Evolutionary conservation across 2,797 vertebrate species (phyloP).

Genomic region (Sphaeramia orbicularis): DNA sequence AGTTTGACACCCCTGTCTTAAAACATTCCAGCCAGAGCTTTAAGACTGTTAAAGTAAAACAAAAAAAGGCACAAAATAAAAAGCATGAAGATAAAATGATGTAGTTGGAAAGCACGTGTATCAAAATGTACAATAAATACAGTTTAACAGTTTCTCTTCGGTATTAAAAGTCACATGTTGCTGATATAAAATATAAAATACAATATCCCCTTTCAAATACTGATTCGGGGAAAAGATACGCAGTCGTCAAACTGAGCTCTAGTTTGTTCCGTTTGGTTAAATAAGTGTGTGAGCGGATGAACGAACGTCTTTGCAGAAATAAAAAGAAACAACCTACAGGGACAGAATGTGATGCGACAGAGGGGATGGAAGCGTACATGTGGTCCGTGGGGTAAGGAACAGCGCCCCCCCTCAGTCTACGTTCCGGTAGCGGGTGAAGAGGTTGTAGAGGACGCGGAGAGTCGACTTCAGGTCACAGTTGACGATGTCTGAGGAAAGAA

Average conservation of each 20-base stretch:
- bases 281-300: background rate
- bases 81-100: background rate
- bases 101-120: background rate
- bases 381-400: slow-evolving; percentile 24
- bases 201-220: background rate
- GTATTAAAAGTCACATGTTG: slow-evolving; percentile 26
- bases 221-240: slow-evolving; percentile 4
- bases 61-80: slow-evolving; percentile 54
- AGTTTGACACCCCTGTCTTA: too few species aligned
- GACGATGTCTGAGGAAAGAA: slow-evolving; percentile 90
- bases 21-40: slow-evolving; percentile 11
- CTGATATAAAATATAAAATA: slow-evolving; percentile 27
- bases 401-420: slow-evolving; percentile 87
- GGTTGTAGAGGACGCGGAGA: slow-evolving; percentile 95
- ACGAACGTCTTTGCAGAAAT: slow-evolving; percentile 12
- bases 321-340: background rate
- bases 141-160: slow-evolving; percentile 33
- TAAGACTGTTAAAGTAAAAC: slow-evolving; percentile 33
- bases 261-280: too few species aligned
- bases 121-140: slow-evolving; percentile 74
- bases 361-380: slow-evolving; percentile 8
- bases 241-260: background rate
- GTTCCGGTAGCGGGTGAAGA: slow-evolving; percentile 96
- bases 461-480: slow-evolving; percentile 98
- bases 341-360: slow-evolving; percentile 41